These are phyloP conservation scores for Drosophila varians DNA, from an alignment of 1,140 invertebrate genomes.

Conservation along the genomic window DNA sequence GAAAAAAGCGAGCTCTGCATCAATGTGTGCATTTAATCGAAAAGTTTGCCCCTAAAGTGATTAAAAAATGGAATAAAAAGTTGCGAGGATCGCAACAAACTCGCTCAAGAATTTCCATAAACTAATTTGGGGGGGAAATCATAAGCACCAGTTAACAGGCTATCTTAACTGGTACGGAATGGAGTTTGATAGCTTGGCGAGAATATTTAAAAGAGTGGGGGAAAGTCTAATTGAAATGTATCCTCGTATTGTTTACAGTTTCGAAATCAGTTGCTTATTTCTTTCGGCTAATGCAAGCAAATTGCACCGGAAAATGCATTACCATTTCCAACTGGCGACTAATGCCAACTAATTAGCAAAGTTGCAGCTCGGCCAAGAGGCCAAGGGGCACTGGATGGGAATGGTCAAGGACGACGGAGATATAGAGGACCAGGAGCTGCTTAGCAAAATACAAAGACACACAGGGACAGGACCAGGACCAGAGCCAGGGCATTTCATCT, in stretches of 20 bases:
- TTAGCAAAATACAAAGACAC: no score
- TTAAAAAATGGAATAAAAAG: neutral
- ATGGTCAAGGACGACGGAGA: conserved; percentile 26
- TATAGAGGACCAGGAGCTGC: no score
- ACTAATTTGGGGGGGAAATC: neutral
- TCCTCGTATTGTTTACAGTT: neutral
- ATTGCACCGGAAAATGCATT: conserved; percentile 34
- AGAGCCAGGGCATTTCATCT: conserved; percentile 8
- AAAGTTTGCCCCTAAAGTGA: conserved; percentile 4
- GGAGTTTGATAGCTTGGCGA: no score
- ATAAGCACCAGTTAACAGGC: no score
- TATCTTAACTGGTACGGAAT: no score
- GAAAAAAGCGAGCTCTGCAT: neutral
- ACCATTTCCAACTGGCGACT: conserved; percentile 7
- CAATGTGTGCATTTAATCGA: conserved; percentile 10
- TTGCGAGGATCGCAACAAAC: neutral
- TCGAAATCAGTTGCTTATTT: neutral
- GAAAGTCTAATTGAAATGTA: conserved; percentile 8
- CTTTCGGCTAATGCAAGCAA: conserved; percentile 13
- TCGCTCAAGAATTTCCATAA: neutral
- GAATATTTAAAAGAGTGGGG: no score
- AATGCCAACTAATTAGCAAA: conserved; percentile 37
- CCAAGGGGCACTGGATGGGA: neutral
- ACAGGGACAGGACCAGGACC: neutral
- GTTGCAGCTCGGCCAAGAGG: conserved; percentile 10